Percentiles rank a stretch among this genome's conserved stretches.
phyloP scores from a whole-genome alignment of 2,888 invertebrate genomes.

The Pristionchus maxplancki region DNA sequence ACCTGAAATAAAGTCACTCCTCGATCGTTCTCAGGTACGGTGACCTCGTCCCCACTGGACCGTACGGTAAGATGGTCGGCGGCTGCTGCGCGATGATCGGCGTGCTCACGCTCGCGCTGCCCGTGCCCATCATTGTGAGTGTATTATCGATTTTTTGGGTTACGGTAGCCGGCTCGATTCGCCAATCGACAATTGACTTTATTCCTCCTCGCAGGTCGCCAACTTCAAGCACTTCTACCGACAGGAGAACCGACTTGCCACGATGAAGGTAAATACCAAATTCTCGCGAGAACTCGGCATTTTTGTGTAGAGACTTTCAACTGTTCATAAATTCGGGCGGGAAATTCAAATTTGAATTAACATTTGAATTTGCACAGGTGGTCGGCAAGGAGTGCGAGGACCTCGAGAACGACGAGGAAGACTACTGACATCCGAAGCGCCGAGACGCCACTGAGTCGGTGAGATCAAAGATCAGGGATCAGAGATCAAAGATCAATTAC shows the following conservation, averaged over 20 bases:
- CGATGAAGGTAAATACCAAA: slow-evolving; percentile 60
- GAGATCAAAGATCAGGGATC: background rate
- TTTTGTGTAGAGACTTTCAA: background rate
- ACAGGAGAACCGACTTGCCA: slow-evolving; percentile 76
- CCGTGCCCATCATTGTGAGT: slow-evolving; percentile 79
- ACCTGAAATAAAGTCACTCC: background rate
- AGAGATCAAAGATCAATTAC: slow-evolving; percentile 22
- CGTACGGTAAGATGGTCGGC: slow-evolving; percentile 79
- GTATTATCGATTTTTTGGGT: too few species aligned
- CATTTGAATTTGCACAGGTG: background rate
- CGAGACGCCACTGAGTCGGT: slow-evolving; percentile 7
- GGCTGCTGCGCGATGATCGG: slow-evolving; percentile 79
- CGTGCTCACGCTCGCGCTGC: slow-evolving; percentile 80
- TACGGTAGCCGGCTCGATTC: background rate
- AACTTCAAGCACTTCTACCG: slow-evolving; percentile 80
- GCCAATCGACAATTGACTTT: background rate
- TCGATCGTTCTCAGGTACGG: slow-evolving; percentile 71
- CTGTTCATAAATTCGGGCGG: background rate
- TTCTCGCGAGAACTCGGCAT: background rate
- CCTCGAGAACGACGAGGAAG: slow-evolving; percentile 41
- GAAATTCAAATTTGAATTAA: slow-evolving; percentile 13
- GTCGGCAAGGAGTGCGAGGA: slow-evolving; percentile 45
- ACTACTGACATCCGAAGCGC: slow-evolving; percentile 28
- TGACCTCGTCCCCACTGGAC: slow-evolving; percentile 79
- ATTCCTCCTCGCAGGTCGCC: slow-evolving; percentile 74